These are phyloP conservation scores for Maccullochella peelii DNA, from an alignment of 2,113 vertebrate genomes.

Conservation along the genomic window DNA sequence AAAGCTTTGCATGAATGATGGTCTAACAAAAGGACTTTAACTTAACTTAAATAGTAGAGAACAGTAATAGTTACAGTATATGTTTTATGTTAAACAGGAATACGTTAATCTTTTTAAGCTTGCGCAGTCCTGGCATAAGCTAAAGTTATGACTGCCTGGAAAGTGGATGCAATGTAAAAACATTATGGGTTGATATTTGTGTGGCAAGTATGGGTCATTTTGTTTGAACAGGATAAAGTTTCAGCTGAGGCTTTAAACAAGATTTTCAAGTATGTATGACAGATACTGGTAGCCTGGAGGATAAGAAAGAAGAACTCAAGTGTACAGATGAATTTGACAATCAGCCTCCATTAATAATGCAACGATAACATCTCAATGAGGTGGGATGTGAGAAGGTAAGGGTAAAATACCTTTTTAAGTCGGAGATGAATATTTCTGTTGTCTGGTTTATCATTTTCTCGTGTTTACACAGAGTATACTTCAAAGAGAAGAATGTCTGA, in stretches of 20 bases:
- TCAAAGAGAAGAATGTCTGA: slow-evolving; percentile 33
- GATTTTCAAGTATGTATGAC: not conserved
- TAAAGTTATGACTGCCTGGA: not conserved
- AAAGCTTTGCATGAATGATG: slow-evolving; percentile 21
- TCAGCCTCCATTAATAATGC: slow-evolving; percentile 33
- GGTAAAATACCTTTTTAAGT: not conserved
- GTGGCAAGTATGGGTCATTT: not conserved
- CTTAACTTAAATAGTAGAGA: not conserved
- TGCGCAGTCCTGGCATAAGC: not conserved
- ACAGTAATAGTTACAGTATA: not conserved
- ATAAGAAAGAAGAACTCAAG: not conserved
- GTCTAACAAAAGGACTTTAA: not conserved
- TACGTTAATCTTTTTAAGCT: not conserved
- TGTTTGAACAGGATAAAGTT: not conserved
- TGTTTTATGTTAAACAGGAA: not conserved
- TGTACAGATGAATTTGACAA: not conserved
- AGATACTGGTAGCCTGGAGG: not conserved
- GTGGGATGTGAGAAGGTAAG: not conserved
- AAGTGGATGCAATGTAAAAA: not conserved
- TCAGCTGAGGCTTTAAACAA: not conserved
- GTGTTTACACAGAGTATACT: slow-evolving; percentile 20
- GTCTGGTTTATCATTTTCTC: slow-evolving; percentile 2
- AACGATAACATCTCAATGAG: slow-evolving; percentile 15
- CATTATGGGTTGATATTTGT: not conserved
- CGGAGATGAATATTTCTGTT: slow-evolving; percentile 9